These are phyloP conservation scores for Drosophila multiciliata DNA, from an alignment of 2,888 invertebrate species.

Conservation along the genomic window DNA sequence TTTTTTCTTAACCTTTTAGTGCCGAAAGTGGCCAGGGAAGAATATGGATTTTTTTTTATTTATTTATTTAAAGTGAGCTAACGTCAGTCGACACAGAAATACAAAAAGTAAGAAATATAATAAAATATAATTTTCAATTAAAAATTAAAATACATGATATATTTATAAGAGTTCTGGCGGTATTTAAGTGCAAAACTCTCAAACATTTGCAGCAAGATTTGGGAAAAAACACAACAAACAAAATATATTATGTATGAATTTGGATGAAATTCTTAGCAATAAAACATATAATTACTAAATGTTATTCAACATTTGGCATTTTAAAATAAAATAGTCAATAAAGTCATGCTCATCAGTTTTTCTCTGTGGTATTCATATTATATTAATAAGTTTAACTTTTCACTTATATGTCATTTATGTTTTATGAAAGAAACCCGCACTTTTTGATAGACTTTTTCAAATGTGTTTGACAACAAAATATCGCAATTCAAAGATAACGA, in stretches of 20 bases:
- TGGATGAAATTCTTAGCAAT: no score
- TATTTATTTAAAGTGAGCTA: not conserved
- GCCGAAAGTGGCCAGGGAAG: not conserved
- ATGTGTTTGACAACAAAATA: slow-evolving; percentile 9
- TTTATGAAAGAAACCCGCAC: not conserved
- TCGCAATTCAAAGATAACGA: slow-evolving; percentile 8
- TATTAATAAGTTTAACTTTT: not conserved
- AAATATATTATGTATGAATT: no score
- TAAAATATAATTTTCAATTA: no score
- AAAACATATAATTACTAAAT: no score
- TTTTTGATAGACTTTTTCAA: slow-evolving; percentile 16
- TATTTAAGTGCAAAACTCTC: no score
- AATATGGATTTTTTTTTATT: not conserved
- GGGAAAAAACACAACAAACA: no score
- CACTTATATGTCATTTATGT: not conserved
- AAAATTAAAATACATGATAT: no score
- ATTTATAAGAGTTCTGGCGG: no score
- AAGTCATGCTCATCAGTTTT: not conserved
- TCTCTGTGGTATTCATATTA: not conserved
- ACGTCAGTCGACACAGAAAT: not conserved
- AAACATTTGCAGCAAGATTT: no score
- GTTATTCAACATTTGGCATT: not conserved
- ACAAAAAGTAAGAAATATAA: no score
- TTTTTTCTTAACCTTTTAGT: not conserved
- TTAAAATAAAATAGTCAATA: not conserved